Percentiles rank a stretch among this genome's conserved stretches.
Conservation (phyloP, 2,888 invertebrate genomes). For the Ophion costatus region DNA sequence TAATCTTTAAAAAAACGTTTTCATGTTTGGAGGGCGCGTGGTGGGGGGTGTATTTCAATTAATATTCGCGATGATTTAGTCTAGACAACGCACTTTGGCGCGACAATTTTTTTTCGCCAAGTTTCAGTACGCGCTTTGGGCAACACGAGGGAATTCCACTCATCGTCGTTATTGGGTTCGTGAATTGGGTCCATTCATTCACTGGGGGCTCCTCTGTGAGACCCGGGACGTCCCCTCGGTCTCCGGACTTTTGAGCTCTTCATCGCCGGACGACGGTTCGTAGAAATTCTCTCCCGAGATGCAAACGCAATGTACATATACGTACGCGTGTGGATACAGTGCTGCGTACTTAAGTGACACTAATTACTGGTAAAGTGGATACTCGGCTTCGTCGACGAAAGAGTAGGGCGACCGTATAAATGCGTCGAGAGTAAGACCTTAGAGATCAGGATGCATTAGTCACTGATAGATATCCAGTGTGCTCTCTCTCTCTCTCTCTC, state of each 20-base stretch:
- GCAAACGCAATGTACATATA: background rate
- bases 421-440: slow-evolving; percentile 16
- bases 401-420: background rate
- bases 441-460: slow-evolving; percentile 33
- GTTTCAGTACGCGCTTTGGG: slow-evolving; percentile 18
- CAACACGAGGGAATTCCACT: slow-evolving; percentile 38
- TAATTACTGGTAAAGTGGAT: slow-evolving; percentile 59
- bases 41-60: slow-evolving; percentile 10
- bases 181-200: slow-evolving; percentile 55
- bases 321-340: background rate
- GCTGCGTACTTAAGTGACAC: slow-evolving; percentile 38
- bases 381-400: slow-evolving; percentile 30
- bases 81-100: slow-evolving; percentile 54
- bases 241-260: slow-evolving; percentile 22
- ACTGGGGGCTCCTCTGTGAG: slow-evolving; percentile 25
- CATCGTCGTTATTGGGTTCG: slow-evolving; percentile 48
- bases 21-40: background rate
- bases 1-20: background rate
- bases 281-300: slow-evolving; percentile 44
- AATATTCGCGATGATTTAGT: slow-evolving; percentile 39
- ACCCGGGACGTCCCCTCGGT: slow-evolving; percentile 30
- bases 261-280: slow-evolving; percentile 42
- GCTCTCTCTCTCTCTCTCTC: too few species aligned
- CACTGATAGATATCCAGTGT: slow-evolving; percentile 28
- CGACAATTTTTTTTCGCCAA: slow-evolving; percentile 42